Percentiles rank a stretch among this genome's conserved stretches.
Evolutionary conservation across 2,888 invertebrate species (phyloP).

Genomic region (Iselma pallidipennis): DNA sequence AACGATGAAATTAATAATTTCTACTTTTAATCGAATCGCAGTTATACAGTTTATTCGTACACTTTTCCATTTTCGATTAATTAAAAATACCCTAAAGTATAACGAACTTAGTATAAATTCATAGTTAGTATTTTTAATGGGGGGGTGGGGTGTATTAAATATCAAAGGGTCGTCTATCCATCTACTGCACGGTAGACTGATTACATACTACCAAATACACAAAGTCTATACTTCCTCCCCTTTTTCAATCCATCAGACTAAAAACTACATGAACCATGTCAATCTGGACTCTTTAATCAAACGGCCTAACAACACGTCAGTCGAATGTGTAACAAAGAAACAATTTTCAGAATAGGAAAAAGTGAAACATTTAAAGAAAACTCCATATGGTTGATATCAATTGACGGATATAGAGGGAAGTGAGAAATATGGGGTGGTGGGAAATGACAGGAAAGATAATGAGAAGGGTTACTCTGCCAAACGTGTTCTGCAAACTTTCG

Average conservation of each 20-base stretch:
- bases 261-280: constrained; percentile 23
- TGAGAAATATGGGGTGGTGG: not conserved
- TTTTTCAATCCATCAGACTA: constrained; percentile 13
- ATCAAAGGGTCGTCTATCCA: constrained; percentile 17
- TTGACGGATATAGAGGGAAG: not conserved
- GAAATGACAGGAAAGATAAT: not conserved
- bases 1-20: not conserved
- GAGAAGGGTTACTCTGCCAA: not conserved
- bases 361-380: not conserved
- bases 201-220: constrained; percentile 16
- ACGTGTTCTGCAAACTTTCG: not conserved
- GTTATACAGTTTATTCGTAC: no score
- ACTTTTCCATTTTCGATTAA: not conserved
- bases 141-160: constrained; percentile 15
- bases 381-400: not conserved
- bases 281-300: constrained; percentile 20
- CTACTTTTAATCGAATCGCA: no score
- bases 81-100: not conserved
- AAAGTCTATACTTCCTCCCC: constrained; percentile 7
- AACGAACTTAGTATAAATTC: constrained; percentile 9
- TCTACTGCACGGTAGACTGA: constrained; percentile 13
- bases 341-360: not conserved
- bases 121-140: constrained; percentile 9
- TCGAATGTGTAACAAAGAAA: constrained; percentile 13
- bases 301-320: constrained; percentile 17